Percentiles rank a stretch among this genome's conserved stretches.
These are phyloP conservation scores for Melozone crissalis DNA, from an alignment of 2,113 vertebrate species.

Conservation along the genomic window DNA sequence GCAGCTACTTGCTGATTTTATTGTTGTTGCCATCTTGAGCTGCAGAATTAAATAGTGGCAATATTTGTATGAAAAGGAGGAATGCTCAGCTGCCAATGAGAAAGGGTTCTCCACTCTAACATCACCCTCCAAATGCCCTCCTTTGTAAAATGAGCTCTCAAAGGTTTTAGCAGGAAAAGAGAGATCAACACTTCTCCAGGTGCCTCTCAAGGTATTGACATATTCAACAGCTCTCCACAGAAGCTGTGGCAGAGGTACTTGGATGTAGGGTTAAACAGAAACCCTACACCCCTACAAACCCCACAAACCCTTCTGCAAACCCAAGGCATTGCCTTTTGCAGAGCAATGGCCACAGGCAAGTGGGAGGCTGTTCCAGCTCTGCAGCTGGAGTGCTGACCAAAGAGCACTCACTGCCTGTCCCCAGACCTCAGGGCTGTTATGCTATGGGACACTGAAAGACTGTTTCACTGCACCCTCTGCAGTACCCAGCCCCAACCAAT, in stretches of 20 bases:
- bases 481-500: not conserved
- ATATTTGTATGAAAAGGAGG: not conserved
- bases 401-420: not conserved
- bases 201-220: not conserved
- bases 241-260: not conserved
- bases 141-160: not conserved
- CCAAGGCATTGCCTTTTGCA: not conserved
- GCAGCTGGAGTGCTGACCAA: not conserved
- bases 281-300: not conserved
- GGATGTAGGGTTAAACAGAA: not conserved
- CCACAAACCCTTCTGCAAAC: not conserved
- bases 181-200: not conserved
- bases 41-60: constrained; percentile 12
- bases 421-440: not conserved
- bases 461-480: not conserved
- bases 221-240: not conserved
- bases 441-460: not conserved
- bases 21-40: not conserved
- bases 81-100: not conserved
- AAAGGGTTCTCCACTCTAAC: not conserved
- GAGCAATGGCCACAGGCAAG: not conserved
- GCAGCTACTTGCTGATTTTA: constrained; percentile 28
- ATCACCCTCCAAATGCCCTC: not conserved
- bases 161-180: not conserved
- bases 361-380: not conserved